phyloP scores from a whole-genome alignment of 2,888 invertebrate species.

The Hesperia comma region DNA sequence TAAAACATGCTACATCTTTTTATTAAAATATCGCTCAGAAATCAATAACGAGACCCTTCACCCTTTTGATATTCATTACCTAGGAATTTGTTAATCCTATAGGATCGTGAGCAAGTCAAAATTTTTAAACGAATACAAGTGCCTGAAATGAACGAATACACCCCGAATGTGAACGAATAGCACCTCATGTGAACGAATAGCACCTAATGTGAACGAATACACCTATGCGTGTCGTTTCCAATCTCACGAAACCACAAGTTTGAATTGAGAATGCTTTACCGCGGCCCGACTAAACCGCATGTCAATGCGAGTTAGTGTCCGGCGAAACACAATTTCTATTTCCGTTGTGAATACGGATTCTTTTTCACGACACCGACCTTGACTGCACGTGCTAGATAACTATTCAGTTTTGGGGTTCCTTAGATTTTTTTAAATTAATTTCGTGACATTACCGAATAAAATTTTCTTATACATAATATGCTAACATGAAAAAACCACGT shows the following conservation, averaged over 20 bases:
- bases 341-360: constrained; percentile 46
- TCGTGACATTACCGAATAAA: no score
- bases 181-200: neutral
- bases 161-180: no score
- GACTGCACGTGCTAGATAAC: constrained; percentile 46
- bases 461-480: no score
- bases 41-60: no score
- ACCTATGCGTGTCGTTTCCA: neutral
- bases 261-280: neutral
- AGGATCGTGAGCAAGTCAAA: no score
- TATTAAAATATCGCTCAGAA: no score
- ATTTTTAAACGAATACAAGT: neutral
- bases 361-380: constrained; percentile 50
- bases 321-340: constrained; percentile 48
- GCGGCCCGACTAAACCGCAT: constrained; percentile 10
- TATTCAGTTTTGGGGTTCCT: constrained; percentile 34
- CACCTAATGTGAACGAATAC: neutral
- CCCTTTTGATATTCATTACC: no score
- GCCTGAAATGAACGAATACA: neutral
- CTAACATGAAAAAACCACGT: no score
- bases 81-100: no score
- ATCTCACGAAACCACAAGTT: constrained; percentile 1
- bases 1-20: no score
- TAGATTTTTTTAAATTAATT: no score
- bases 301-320: constrained; percentile 39